Conservation (phyloP, 2,113 vertebrate genomes). For the Sciurus niger region DNA sequence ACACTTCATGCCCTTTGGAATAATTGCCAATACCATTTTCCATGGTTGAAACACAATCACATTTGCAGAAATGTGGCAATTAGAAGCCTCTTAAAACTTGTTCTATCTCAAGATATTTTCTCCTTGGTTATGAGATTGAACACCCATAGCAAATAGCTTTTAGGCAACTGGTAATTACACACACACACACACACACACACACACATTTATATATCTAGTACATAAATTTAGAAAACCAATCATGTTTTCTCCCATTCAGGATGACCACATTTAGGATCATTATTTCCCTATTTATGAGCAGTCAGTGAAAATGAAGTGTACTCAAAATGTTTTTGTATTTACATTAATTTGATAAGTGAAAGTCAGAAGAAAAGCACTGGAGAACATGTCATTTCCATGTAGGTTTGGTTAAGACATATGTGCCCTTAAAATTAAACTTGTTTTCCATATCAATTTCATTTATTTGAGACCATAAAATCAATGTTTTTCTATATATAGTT, state of each 20-base stretch:
- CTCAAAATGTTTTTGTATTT: constrained; percentile 27
- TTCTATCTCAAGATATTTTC: constrained; percentile 35
- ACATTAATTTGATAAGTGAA: constrained; percentile 43
- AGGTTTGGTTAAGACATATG: not conserved
- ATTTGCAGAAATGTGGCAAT: constrained; percentile 63
- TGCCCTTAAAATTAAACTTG: not conserved
- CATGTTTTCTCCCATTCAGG: constrained; percentile 37
- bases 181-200: not conserved
- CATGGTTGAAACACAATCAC: not conserved
- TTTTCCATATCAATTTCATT: not conserved
- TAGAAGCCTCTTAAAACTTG: constrained; percentile 67
- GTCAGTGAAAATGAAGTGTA: constrained; percentile 40
- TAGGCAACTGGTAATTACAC: constrained; percentile 26
- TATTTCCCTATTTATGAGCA: constrained; percentile 26
- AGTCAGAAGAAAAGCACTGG: constrained; percentile 40
- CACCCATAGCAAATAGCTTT: constrained; percentile 61
- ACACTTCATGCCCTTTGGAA: constrained; percentile 48
- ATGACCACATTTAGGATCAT: not conserved
- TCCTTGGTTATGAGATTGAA: constrained; percentile 21
- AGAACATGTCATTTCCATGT: not conserved
- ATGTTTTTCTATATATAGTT: not conserved
- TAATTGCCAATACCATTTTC: constrained; percentile 57
- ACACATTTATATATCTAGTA: not conserved
- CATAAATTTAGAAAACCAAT: constrained; percentile 50
- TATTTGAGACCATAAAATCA: not conserved